These are phyloP conservation scores for Sarcophaga peregrina DNA, from an alignment of 1,140 invertebrate species.

Conservation along the genomic window DNA sequence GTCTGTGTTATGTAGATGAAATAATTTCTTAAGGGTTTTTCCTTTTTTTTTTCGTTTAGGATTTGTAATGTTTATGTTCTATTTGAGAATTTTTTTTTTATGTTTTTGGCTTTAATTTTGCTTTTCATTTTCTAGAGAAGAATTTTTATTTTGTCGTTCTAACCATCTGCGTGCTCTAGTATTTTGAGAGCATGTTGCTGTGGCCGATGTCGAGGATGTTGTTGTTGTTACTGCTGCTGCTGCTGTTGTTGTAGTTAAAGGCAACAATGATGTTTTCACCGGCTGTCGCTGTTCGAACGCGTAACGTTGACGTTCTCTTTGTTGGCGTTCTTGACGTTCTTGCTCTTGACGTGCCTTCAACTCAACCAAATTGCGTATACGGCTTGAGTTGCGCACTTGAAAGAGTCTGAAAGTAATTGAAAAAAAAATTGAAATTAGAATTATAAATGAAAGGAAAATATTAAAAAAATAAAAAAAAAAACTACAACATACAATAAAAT, in stretches of 20 bases:
- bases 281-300: slow-evolving; percentile 44
- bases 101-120: slow-evolving; percentile 33
- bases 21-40: neutral
- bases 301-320: slow-evolving; percentile 50
- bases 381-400: slow-evolving; percentile 63
- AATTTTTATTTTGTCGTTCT: slow-evolving; percentile 32
- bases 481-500: too few relatives aligned
- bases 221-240: slow-evolving; percentile 8
- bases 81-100: neutral
- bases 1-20: neutral
- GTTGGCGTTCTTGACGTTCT: slow-evolving; percentile 56
- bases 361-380: slow-evolving; percentile 68
- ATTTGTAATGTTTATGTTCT: neutral
- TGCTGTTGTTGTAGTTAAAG: neutral
- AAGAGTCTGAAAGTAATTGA: slow-evolving; percentile 51
- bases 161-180: slow-evolving; percentile 48
- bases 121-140: slow-evolving; percentile 30
- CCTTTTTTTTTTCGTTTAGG: too few relatives aligned
- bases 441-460: neutral
- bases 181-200: slow-evolving; percentile 29
- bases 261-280: neutral
- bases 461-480: too few relatives aligned
- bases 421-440: slow-evolving; percentile 4
- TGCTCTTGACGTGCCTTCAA: slow-evolving; percentile 65
- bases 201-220: neutral